Evolutionary conservation across 2,888 invertebrate genomes (phyloP), one percentile per base, ranked within the genome.

Genomic region (Limnephilus marmoratus): DNA sequence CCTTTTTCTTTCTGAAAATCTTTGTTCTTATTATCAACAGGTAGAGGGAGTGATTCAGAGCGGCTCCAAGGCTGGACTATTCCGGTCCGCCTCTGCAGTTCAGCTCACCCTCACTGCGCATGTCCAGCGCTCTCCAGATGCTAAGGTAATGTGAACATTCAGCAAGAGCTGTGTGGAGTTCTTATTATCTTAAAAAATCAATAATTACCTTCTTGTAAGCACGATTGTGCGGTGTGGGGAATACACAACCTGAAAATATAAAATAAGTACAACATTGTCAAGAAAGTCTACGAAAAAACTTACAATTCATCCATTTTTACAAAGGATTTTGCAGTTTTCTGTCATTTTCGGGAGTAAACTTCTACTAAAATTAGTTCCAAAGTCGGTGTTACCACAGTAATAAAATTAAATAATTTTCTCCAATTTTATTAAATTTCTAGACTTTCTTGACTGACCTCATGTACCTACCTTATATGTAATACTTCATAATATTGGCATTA

Each of bases 41-140:
- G 98, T 99, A 3, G 99, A 99, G 95, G 99, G 99, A 0, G 99
- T 99, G 1, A 97, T 99, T 88, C 97, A 98, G 94, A 97, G 97
- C 90, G 97, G 97, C 41, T 96, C 96, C 94, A 96, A 96, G 92
- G 97, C 97, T 11, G 97, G 97, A 9, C 95, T 97, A 18, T 98
- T 97, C 94, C 96, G 98, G 81, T 97, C 97, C 94, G 97, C 98
- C 93, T 96, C 97, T 94, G 97, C 97, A 93, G 97, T 98, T 92
- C 97, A 97, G 94, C 96, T 98, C 68, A 97, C 97, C 3, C 97
- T 98, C 15, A 93, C 93, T 2, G 93, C 93, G 24, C 93, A 93
- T 45, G 88, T 93, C 3, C 93, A 93, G 86, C 83, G 92, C 81
- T 41, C 93, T 34, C 90, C 93, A 3, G 93, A 93, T 93, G 90